These are phyloP conservation scores for Petroica traversi DNA, from an alignment of 2,113 vertebrate genomes.

Conservation along the genomic window DNA sequence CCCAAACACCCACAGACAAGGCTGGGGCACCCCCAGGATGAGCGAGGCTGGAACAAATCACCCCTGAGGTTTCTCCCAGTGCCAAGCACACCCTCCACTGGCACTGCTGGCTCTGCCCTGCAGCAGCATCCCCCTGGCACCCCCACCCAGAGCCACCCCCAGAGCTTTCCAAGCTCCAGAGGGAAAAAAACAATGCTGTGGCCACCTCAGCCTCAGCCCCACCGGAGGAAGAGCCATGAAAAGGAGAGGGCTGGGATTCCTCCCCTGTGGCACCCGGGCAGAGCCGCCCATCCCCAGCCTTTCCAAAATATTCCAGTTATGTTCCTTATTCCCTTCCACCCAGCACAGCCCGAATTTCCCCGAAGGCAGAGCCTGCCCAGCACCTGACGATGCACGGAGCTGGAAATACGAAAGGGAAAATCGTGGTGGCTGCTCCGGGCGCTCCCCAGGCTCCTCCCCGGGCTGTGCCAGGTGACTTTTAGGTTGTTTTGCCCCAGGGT, in stretches of 20 bases:
- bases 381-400: fast-evolving
- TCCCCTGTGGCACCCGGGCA: background rate
- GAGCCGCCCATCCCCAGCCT: background rate
- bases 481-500: background rate
- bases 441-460: background rate
- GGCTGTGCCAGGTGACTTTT: background rate
- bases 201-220: background rate
- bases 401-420: background rate
- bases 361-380: background rate
- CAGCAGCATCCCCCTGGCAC: background rate
- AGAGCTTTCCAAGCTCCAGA: background rate
- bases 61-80: background rate
- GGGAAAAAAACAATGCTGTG: fast-evolving
- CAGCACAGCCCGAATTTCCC: background rate
- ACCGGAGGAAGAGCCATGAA: background rate
- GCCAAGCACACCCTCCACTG: fast-evolving
- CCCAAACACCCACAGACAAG: background rate
- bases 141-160: background rate
- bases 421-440: background rate
- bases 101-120: background rate
- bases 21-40: background rate
- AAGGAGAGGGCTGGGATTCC: background rate
- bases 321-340: background rate
- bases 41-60: fast-evolving
- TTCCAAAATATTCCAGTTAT: background rate